Percentiles rank a stretch among this genome's conserved stretches.
Evolutionary conservation across 2,797 vertebrate species (phyloP).

Genomic region (Oreonectes daqikongensis): DNA sequence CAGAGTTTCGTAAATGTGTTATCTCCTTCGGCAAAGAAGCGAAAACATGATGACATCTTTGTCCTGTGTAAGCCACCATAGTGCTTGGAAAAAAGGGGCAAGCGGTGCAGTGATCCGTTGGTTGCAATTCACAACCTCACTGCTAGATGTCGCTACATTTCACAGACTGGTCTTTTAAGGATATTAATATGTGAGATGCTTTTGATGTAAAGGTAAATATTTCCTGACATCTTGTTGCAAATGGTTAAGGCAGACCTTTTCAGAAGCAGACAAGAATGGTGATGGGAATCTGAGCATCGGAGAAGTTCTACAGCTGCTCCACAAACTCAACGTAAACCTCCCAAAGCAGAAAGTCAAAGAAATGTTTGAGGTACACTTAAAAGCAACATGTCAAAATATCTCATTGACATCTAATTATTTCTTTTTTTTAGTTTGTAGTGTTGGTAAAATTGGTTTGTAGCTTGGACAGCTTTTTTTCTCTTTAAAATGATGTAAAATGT

Average conservation of each 20-base stretch:
- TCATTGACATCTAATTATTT: neutral
- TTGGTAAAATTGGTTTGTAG: neutral
- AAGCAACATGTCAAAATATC: neutral
- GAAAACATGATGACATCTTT: too few species aligned
- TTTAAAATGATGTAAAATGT: neutral
- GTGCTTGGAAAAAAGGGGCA: too few species aligned
- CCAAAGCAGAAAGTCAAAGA: constrained; percentile 91
- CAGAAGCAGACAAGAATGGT: constrained; percentile 95
- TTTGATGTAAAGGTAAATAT: neutral
- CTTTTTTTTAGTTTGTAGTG: neutral
- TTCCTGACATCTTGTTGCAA: constrained; percentile 71
- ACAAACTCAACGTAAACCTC: constrained; percentile 96
- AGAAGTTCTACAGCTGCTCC: constrained; percentile 93
- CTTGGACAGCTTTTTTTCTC: neutral
- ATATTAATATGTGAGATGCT: neutral
- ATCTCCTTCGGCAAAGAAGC: too few species aligned
- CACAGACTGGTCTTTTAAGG: too few species aligned
- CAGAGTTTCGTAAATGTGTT: too few species aligned
- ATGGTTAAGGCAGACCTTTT: constrained; percentile 97
- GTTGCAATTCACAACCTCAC: too few species aligned
- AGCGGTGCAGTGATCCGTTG: too few species aligned
- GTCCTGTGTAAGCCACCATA: too few species aligned
- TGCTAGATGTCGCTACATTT: too few species aligned
- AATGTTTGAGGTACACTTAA: constrained; percentile 89
- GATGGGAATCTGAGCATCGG: constrained; percentile 92